Base-by-base conservation (phyloP, 2,797 vertebrate species). In the Characodon lateralis region DNA sequence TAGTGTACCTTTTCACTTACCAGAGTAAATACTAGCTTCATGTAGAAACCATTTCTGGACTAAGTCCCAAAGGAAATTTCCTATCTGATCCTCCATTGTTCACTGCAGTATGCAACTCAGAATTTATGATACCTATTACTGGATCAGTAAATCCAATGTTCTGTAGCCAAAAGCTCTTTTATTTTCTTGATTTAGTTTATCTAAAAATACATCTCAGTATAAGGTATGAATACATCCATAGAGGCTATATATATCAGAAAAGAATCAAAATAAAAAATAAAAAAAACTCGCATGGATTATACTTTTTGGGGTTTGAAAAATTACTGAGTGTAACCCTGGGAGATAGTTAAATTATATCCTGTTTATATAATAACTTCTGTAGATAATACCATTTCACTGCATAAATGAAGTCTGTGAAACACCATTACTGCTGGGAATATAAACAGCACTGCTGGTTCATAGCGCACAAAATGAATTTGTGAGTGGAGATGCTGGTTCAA, bases 81-180 rank as follows among this genome's bases (percentile, higher is more conserved):
- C 89, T 91, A 91, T 94, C 88, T 92, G 91, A 93, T 94, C 89
- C 90, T 74, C 86, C 89, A 91, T 94, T 93, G 91, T 88, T 95
- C 91, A 93, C 76, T 84, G 85, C 90, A 84, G 89, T 84, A 94
- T 92, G 91, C 87, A 90, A 91, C 90, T 93, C 87, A 90, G 82
- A 93, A 95, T 94, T 93, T 93, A 95, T 95, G 90, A 87, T 90
- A 89, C 91, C 88, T 94, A 93, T 95, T 94, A 95, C 91, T 78
- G 78, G 85, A 90, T 91, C 88, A 90, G 90, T 92, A 93, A 93
- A 95, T 93, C 87, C 89, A 93, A 90, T 94, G 91, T 92, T 92
- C 91, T 92, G 84, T 92, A 88, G 91, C 92, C 86, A 61, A 90
- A 90, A 93, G 90, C 91, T 91, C 83, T 93, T 93, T 92, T 91